Evolutionary conservation across 2,888 invertebrate genomes (phyloP).

Genomic region (Desoria tigrina): DNA sequence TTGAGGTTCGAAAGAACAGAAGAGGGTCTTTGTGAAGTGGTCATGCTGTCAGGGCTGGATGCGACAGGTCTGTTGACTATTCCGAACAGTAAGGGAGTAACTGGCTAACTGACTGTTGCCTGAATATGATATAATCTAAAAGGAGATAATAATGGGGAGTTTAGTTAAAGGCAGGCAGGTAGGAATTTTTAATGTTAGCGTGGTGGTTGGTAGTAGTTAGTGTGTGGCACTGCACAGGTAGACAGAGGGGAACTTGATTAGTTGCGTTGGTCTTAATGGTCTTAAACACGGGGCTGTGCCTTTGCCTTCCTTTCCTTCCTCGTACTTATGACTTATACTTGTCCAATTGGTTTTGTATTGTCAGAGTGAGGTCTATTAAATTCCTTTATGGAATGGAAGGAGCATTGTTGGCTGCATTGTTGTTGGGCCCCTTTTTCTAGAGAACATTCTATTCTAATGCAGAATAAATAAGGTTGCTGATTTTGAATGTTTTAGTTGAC

Average conservation of each 20-base stretch:
- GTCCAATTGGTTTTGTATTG: not conserved
- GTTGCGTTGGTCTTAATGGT: not conserved
- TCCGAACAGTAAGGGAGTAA: slow-evolving; percentile 17
- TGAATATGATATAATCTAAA: slow-evolving; percentile 2
- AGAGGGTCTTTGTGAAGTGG: no score
- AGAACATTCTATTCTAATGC: not conserved
- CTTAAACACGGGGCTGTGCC: not conserved
- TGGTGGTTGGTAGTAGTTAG: not conserved
- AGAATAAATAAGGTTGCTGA: no score
- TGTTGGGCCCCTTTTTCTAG: not conserved
- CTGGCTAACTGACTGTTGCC: slow-evolving; percentile 14
- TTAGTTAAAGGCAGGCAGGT: not conserved
- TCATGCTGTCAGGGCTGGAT: slow-evolving; percentile 11
- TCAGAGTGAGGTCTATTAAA: slow-evolving; percentile 7
- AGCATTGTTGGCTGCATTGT: not conserved
- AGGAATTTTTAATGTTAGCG: not conserved
- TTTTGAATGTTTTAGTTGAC: no score
- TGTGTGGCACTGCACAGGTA: not conserved
- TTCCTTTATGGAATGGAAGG: slow-evolving; percentile 5
- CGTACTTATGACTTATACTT: no score
- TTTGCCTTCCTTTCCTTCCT: slow-evolving; percentile 10
- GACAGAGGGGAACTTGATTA: not conserved
- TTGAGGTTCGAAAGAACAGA: no score
- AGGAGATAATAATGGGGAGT: slow-evolving; percentile 5
- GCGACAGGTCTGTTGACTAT: not conserved